These are phyloP conservation scores for Chrysocyon brachyurus DNA, from an alignment of 2,797 vertebrate genomes.

Conservation along the genomic window DNA sequence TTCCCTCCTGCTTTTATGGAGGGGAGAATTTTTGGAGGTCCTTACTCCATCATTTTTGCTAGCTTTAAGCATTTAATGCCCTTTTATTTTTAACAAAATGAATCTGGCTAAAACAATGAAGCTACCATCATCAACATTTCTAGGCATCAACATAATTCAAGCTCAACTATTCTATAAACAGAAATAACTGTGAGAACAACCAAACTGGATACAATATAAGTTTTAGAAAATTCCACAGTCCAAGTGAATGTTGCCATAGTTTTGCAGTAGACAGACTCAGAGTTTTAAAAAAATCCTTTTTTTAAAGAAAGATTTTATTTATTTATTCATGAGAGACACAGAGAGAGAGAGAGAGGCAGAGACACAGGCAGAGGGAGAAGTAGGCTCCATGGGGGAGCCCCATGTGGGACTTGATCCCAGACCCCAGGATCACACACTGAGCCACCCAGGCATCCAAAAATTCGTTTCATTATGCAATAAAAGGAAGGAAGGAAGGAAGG, in stretches of 20 bases:
- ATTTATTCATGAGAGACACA: no score
- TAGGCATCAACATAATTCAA: constrained; percentile 67
- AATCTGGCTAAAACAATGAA: constrained; percentile 77
- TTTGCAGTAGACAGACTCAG: constrained; percentile 73
- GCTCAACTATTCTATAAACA: constrained; percentile 71
- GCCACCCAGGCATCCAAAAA: neutral
- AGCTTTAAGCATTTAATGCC: constrained; percentile 78
- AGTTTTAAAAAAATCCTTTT: constrained; percentile 80
- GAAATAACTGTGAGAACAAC: constrained; percentile 54
- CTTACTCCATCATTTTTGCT: constrained; percentile 17
- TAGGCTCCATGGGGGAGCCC: no score
- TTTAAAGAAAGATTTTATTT: no score
- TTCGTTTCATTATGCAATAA: constrained; percentile 73
- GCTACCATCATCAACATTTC: constrained; percentile 73
- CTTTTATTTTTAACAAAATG: constrained; percentile 74
- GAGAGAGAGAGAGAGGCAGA: no score
- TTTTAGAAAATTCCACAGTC: constrained; percentile 74
- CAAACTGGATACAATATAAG: constrained; percentile 42
- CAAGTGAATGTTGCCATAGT: constrained; percentile 69
- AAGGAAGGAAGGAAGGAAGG: neutral
- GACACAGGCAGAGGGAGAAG: no score
- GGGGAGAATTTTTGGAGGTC: constrained; percentile 3
- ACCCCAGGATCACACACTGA: no score
- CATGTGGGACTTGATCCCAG: no score
- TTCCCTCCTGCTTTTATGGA: constrained; percentile 6